Evolutionary conservation across 2,113 vertebrate genomes (phyloP), one percentile per base, ranked within the genome.

Genomic region (Melanotaenia duboulayi): DNA sequence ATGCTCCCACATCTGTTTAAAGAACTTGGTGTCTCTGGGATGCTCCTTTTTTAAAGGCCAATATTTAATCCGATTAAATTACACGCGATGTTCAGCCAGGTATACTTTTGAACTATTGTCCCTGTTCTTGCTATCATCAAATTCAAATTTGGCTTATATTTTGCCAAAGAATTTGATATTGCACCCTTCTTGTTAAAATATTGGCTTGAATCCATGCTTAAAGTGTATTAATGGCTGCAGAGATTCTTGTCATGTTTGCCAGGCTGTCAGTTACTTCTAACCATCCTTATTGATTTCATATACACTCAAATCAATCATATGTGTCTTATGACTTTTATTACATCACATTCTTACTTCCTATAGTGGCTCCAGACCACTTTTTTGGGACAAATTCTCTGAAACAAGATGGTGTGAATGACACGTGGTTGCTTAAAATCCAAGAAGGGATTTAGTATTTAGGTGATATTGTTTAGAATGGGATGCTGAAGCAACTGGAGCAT

Each of bases 381-480:
- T 24, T 11, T 16, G 40, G 24, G 35, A 57, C 28, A 70, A 75
- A 74, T 25, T 23, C 28, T 44, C 20, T 16, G 62, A 73, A 72
- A 65, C 20, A 54, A 37, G 58, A 19, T 4, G 25, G 9, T 32
- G 35, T 62, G 28, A 44, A 19, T 39, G 35, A 57, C 35, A 60
- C 66, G 61, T 72, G 16, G 11, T 14, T 57, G 23, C 17, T 51
- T 23, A 19, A 11, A 44, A 35, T 9, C 11, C 63, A 50, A 20
- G 28, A 14, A 12, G 20, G 10, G 37, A 19, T 73, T 48, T 51
- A 4, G 25, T 54, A 22, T 19, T 69, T 79, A 28, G 61, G 67
- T 70, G 80, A 71, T 60, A 71, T 66, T 62, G 61, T 76, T 70
- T 8, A 68, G 59, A 72, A 86, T 81, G 72, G 79, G 71, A 83